Conservation (phyloP, 2,797 vertebrate genomes). For the Urosaurus nigricauda region DNA sequence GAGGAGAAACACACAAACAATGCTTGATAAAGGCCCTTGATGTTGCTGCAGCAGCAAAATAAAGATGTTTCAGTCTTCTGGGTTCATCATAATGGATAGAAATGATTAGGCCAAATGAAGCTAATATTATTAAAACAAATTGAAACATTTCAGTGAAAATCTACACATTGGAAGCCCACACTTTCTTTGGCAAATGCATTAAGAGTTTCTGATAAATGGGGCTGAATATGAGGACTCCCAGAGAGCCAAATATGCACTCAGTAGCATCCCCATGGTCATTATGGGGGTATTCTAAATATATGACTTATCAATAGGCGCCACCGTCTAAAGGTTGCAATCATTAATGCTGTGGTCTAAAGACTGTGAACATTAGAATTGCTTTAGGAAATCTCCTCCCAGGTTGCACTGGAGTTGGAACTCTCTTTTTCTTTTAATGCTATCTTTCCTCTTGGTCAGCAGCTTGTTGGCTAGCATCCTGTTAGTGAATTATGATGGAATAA, state of each 20-base stretch:
- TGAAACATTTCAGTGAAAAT: constrained; percentile 61
- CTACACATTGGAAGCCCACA: constrained; percentile 40
- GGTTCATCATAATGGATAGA: constrained; percentile 65
- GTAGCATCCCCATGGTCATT: constrained; percentile 64
- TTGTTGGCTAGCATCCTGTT: neutral
- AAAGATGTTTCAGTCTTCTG: constrained; percentile 46
- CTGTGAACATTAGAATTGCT: neutral
- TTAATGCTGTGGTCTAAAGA: neutral
- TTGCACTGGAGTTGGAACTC: neutral
- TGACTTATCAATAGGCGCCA: constrained; percentile 55
- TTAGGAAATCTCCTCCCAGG: neutral
- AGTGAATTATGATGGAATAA: no score
- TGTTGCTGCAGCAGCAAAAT: rapidly evolving
- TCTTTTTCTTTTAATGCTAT: neutral
- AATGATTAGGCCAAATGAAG: constrained; percentile 67
- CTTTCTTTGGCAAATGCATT: constrained; percentile 37
- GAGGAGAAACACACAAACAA: constrained; percentile 54
- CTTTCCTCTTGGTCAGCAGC: neutral
- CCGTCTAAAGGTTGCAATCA: neutral
- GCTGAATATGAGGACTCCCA: constrained; percentile 8
- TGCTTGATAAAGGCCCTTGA: constrained; percentile 7
- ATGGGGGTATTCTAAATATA: constrained; percentile 35
- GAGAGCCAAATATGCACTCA: constrained; percentile 67
- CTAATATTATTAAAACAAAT: constrained; percentile 42
- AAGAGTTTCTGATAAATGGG: constrained; percentile 49